Percentiles rank a stretch among this genome's conserved stretches.
These are phyloP conservation scores for Glossophaga mutica DNA, from an alignment of 2,797 vertebrate genomes.

Conservation along the genomic window DNA sequence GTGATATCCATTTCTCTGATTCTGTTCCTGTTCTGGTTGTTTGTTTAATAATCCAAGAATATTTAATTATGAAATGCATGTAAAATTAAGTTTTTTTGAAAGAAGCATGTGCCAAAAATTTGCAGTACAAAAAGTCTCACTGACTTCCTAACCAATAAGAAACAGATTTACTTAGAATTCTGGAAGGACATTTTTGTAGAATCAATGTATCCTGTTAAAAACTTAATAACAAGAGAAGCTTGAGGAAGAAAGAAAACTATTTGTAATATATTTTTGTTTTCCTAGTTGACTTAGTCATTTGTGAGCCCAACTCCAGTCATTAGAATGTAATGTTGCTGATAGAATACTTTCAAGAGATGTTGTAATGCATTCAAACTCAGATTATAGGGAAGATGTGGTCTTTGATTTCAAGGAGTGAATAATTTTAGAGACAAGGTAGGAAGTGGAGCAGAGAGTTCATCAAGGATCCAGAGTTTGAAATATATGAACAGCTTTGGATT, in stretches of 20 bases:
- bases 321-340: neutral
- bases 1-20: too few relatives aligned
- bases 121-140: neutral
- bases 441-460: neutral
- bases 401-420: neutral
- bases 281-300: neutral
- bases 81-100: neutral
- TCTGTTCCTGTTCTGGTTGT: too few relatives aligned
- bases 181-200: neutral
- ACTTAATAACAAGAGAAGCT: neutral
- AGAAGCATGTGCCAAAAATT: neutral
- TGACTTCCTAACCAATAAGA: neutral
- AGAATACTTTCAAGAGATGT: neutral
- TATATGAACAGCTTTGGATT: neutral
- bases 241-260: neutral
- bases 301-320: neutral
- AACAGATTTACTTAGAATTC: neutral
- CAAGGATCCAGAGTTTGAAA: neutral
- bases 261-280: neutral
- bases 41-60: neutral
- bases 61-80: neutral
- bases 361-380: neutral
- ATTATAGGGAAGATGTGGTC: neutral
- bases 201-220: neutral
- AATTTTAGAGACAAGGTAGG: neutral